A percentile compares a stretch with the other conserved stretches of the same genome.
phyloP scores from a whole-genome alignment of 2,888 invertebrate genomes.

The Altica lythri region DNA sequence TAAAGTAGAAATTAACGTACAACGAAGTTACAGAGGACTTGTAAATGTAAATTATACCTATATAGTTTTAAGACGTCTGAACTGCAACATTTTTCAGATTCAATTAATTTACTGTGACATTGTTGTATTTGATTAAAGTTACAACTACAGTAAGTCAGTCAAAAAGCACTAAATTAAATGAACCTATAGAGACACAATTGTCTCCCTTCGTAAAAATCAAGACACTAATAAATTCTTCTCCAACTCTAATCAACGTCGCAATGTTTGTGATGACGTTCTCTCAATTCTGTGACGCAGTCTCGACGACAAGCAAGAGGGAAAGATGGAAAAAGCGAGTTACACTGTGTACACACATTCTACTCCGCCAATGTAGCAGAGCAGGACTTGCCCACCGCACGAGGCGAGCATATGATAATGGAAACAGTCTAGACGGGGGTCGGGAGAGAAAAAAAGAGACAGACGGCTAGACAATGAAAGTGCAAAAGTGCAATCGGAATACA shows the following conservation, averaged over 20 bases:
- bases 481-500: conserved; percentile 17
- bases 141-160: no score
- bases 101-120: no score
- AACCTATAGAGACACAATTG: no score
- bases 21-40: no score
- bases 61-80: no score
- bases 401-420: conserved; percentile 14
- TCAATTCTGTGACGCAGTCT: conserved; percentile 6
- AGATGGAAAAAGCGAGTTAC: neutral
- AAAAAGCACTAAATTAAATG: no score
- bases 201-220: no score
- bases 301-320: neutral
- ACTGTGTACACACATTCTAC: neutral
- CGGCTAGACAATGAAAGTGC: conserved; percentile 17
- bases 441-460: conserved; percentile 10
- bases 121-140: no score
- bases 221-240: no score
- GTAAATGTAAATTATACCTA: no score
- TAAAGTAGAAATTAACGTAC: no score
- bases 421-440: conserved; percentile 13
- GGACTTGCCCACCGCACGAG: conserved; percentile 8
- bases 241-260: neutral
- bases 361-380: conserved; percentile 6
- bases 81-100: no score
- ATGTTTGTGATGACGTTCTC: conserved; percentile 4